Evolutionary conservation across 2,888 invertebrate genomes (phyloP), one percentile per base, ranked within the genome.

Genomic region (Drosophila borealis): DNA sequence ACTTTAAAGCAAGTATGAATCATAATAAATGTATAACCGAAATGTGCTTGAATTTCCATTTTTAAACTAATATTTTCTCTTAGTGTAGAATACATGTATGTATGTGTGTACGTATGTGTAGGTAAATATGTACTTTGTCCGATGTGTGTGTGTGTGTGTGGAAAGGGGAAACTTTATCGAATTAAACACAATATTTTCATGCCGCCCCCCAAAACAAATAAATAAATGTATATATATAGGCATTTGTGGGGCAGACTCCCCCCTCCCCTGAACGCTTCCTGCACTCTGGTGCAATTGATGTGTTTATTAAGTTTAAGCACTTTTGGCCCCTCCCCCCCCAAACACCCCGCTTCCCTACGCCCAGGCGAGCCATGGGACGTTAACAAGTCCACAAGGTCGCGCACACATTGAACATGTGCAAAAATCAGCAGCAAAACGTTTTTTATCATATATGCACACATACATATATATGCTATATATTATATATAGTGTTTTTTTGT

Each of bases 311-410:
- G 64, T 63, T 64, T 64, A 64, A 74, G 41, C 73, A 56, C 21
- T 44, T 56, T 48, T 10, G 44, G 42, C 17, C 6, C 17, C 14
- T 6, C 11, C 48, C 17, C 14, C 8, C 11, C 48, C 0, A 46
- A 17, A 9, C 14, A 9, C 41, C 36, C 13, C 19, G 11, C 3
- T 13, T 10, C 11, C 19, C 29, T 13, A n/a, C n/a, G 13, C 13
- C 14, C 45, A 33, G 13, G 21, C 36, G 46, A 46, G 56, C 45
- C 55, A 25, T 55, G 36, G 56, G n/a, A 33, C 63, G 68, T 68
- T 87, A 87, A 85, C 80, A 60, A 84, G 78, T 59, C 44, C 59
- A 34, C 87, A 85, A 85, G 85, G 85, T 87, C 81, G 54, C 66
- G 84, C 56, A 60, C 39, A 80, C 39, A 80, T 80, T 76, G 66